phyloP scores from a whole-genome alignment of 2,888 invertebrate genomes.

The Spilarctia lutea region DNA sequence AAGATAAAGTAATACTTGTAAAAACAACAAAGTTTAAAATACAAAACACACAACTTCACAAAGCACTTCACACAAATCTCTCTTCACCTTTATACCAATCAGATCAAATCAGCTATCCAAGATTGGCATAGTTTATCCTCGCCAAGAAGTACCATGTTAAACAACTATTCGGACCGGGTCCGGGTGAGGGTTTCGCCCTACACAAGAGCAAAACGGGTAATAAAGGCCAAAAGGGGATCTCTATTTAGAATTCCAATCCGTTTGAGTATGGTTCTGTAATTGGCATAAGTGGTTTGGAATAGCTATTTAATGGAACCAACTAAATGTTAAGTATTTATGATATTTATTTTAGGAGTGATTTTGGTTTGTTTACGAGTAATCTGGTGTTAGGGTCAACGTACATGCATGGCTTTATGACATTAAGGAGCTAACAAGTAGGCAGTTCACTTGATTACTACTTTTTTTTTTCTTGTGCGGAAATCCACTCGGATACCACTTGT shows the following conservation, averaged over 20 bases:
- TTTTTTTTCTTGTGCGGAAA: too few relatives aligned
- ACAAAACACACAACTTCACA: not conserved
- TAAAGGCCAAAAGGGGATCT: conserved; percentile 12
- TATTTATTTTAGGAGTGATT: conserved; percentile 3
- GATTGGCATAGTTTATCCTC: conserved; percentile 49
- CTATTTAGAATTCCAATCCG: conserved; percentile 47
- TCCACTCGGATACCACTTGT: too few relatives aligned
- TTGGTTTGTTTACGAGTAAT: conserved; percentile 1
- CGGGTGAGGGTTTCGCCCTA: conserved; percentile 15
- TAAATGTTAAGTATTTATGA: conserved; percentile 8
- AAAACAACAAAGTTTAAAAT: too few relatives aligned
- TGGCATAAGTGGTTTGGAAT: conserved; percentile 45
- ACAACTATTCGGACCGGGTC: conserved; percentile 48
- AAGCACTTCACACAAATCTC: not conserved
- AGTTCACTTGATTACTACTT: too few relatives aligned
- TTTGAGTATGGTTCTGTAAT: conserved; percentile 40
- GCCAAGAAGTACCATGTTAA: conserved; percentile 38
- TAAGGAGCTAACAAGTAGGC: too few relatives aligned
- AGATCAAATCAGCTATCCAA: conserved; percentile 28
- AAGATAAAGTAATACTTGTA: too few relatives aligned
- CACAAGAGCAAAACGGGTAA: conserved; percentile 6
- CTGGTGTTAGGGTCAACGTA: not conserved
- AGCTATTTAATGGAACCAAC: conserved; percentile 33
- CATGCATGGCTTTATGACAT: not conserved
- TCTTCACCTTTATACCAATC: conserved; percentile 40